Percentiles rank a stretch among this genome's conserved stretches.
Evolutionary conservation across 1,140 invertebrate genomes (phyloP).

Genomic region (Adoxophyes honmai): DNA sequence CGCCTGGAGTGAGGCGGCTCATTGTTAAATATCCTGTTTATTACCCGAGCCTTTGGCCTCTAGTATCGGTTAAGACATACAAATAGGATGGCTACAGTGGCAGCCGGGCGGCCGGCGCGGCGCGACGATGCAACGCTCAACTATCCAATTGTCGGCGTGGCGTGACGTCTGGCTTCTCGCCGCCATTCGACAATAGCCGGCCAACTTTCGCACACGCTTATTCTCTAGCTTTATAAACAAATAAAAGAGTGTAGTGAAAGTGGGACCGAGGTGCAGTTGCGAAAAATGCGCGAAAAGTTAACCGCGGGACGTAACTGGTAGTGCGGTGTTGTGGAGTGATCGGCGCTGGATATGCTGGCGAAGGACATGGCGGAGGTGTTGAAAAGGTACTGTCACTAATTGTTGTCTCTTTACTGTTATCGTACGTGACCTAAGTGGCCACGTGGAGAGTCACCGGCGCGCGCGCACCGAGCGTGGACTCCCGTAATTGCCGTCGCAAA

Average conservation of each 20-base stretch:
- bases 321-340: not conserved
- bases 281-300: conserved; percentile 12
- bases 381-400: conserved; percentile 39
- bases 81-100: not conserved
- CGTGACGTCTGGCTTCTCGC: conserved; percentile 38
- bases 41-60: not conserved
- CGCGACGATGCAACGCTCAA: conserved; percentile 9
- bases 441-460: too few relatives aligned
- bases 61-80: conserved; percentile 8
- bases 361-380: conserved; percentile 39
- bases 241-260: conserved; percentile 28
- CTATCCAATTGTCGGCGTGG: conserved; percentile 45
- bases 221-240: conserved; percentile 19
- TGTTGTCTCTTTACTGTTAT: not conserved
- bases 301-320: not conserved
- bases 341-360: conserved; percentile 30
- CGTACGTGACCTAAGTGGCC: not conserved
- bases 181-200: conserved; percentile 42
- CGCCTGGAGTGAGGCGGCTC: not conserved
- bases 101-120: not conserved
- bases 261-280: conserved; percentile 11
- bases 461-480: not conserved
- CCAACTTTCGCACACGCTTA: conserved; percentile 49
- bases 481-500: too few relatives aligned
- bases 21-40: conserved; percentile 16